Base-by-base conservation (phyloP, 2,113 vertebrate genomes). In the Orthonyx spaldingii region DNA sequence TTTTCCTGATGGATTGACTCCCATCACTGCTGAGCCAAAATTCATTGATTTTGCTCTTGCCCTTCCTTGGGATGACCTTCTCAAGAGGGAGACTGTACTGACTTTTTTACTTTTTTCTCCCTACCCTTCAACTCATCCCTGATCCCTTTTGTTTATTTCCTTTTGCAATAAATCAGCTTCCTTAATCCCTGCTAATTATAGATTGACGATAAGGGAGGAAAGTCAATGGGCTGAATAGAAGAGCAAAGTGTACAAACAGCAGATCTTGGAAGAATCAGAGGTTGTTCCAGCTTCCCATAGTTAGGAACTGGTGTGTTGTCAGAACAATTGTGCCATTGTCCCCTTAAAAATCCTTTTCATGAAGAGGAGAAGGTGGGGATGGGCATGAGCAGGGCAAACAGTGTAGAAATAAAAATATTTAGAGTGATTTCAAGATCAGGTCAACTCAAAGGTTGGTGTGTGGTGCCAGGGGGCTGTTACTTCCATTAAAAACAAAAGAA, bases 1-100 rank as follows among this genome's bases (percentile, higher is more conserved):
- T 76, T 96, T 75, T 71, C 50, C 77, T 97, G 97, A 97, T 81
- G 96, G 94, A 98, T 94, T 93, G 97, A 95, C 94, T 97, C 53
- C 33, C 14, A 37, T 92, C 95, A 83, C 71, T 11, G 1, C 61
- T 90, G 65, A 94, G 85, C 85, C 93, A 89, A 90, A 94, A 53
- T 19, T 77, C 89, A 96, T 94, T 76, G 96, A 97, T 96, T 96
- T 91, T 80, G 28, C 41, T 85, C 74, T 66, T 96, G 61, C 61
- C 18, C 50, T 53, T 88, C 32, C 28, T 92, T 50, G 2, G 33
- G 4, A 79, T 87, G 91, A 97, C 97, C 97, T 97, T 97, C 94
- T 96, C 21, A 56, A 91, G 39, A 66, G 28, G 30, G 39, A 91
- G 33, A 68, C 35, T 64, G 33, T 53, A 44, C 33, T 4, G 6